Evolutionary conservation across 2,888 invertebrate species (phyloP).

Genomic region (Esperia sulphurella): DNA sequence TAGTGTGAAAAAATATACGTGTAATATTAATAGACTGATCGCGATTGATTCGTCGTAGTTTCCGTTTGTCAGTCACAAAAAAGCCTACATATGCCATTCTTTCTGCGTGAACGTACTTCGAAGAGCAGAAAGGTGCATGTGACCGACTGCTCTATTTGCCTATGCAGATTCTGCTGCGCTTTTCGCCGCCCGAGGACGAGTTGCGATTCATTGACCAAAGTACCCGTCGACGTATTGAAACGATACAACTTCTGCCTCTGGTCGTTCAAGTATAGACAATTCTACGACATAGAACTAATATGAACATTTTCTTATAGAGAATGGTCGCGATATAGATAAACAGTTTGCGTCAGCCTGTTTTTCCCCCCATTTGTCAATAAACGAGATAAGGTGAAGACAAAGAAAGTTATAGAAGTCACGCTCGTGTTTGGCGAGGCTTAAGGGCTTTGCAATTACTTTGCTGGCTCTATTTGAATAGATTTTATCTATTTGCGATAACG

Average conservation of each 20-base stretch:
- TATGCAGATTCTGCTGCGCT: constrained; percentile 60
- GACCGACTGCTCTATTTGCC: constrained; percentile 50
- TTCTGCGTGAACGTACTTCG: constrained; percentile 40
- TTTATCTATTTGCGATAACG: constrained; percentile 24
- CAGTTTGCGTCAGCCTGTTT: constrained; percentile 9
- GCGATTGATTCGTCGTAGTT: not conserved
- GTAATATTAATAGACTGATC: not conserved
- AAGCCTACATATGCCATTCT: constrained; percentile 74
- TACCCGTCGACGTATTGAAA: constrained; percentile 59
- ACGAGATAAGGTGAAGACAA: constrained; percentile 36
- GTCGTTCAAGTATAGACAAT: constrained; percentile 65
- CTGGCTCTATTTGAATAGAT: constrained; percentile 8
- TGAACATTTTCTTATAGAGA: constrained; percentile 1
- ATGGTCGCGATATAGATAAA: constrained; percentile 1
- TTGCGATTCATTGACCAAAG: constrained; percentile 61
- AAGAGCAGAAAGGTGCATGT: constrained; percentile 64
- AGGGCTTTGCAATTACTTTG: constrained; percentile 13
- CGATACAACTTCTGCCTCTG: constrained; percentile 69
- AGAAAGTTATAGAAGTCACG: constrained; percentile 25
- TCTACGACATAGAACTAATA: constrained; percentile 42
- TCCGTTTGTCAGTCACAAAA: constrained; percentile 25
- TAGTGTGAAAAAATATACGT: not conserved
- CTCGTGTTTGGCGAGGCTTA: constrained; percentile 34
- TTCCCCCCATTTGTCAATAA: constrained; percentile 1
- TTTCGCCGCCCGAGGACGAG: constrained; percentile 52